Percentiles rank a stretch among this genome's conserved stretches.
Conservation (phyloP, 2,888 invertebrate species). For the Lucinisca nassula region DNA sequence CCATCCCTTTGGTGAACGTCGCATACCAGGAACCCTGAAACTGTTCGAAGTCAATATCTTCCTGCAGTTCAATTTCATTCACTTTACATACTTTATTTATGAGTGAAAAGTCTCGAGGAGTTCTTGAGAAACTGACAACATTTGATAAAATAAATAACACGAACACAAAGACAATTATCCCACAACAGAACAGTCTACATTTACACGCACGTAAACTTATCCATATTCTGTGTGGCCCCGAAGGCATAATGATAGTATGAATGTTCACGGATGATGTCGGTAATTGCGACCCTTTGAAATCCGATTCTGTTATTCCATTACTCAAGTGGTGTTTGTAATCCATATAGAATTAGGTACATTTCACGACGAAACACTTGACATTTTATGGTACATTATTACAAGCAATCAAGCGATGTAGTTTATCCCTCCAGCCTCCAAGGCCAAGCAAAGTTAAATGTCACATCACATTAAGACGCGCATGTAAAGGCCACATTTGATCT, state of each 20-base stretch:
- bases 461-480: too few relatives aligned
- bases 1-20: slow-evolving; percentile 57
- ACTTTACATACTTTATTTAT: slow-evolving; percentile 57
- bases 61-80: slow-evolving; percentile 56
- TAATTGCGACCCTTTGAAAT: not conserved
- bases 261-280: not conserved
- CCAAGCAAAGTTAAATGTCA: too few relatives aligned
- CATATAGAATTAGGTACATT: too few relatives aligned
- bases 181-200: not conserved
- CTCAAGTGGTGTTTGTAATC: not conserved
- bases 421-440: too few relatives aligned
- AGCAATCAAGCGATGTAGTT: too few relatives aligned
- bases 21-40: slow-evolving; percentile 63
- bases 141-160: not conserved
- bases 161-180: not conserved
- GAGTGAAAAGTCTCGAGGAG: not conserved
- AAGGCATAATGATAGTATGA: not conserved
- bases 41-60: slow-evolving; percentile 49
- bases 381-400: too few relatives aligned
- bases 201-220: not conserved
- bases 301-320: not conserved
- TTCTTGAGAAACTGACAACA: not conserved
- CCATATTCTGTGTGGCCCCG: not conserved
- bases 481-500: too few relatives aligned
- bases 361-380: too few relatives aligned